Conservation (phyloP, 1,140 invertebrate species). For the Calycopis cecrops region DNA sequence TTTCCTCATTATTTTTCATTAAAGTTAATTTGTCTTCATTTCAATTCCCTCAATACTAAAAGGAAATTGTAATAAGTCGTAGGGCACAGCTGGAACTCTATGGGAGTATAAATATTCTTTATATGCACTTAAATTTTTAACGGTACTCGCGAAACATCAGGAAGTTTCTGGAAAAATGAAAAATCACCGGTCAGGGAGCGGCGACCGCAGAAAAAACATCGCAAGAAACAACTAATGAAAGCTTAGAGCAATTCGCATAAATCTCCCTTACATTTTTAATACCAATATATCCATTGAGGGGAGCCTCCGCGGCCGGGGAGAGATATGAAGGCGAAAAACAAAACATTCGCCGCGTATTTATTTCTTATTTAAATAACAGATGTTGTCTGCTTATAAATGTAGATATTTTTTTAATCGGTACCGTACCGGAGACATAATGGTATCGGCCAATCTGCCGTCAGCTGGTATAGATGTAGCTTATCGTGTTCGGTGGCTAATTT, state of each 20-base stretch:
- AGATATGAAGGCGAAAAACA: conserved; percentile 59
- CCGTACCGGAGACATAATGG: conserved; percentile 70
- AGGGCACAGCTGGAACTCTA: conserved; percentile 56
- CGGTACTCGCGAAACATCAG: conserved; percentile 49
- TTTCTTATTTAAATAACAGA: conserved; percentile 74
- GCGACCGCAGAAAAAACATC: conserved; percentile 67
- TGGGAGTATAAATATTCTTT: conserved; percentile 68
- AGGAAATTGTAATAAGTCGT: conserved; percentile 61
- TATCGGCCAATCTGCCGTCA: conserved; percentile 71
- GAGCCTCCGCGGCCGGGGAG: conserved; percentile 41
- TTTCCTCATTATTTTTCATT: conserved; percentile 44
- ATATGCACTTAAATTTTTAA: conserved; percentile 71
- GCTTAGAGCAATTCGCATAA: conserved; percentile 74
- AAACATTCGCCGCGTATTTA: conserved; percentile 63
- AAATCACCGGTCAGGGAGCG: conserved; percentile 72
- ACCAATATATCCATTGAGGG: conserved; percentile 70
- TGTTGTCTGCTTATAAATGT: conserved; percentile 69
- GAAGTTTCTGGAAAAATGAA: conserved; percentile 69
- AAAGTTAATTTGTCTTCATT: conserved; percentile 45
- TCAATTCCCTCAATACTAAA: conserved; percentile 42
- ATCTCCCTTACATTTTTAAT: conserved; percentile 75
- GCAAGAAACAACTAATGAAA: conserved; percentile 73
- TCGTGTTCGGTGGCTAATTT: conserved; percentile 66
- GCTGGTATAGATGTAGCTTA: conserved; percentile 68
- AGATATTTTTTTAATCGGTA: conserved; percentile 71